Evolutionary conservation across 1,140 invertebrate species (phyloP), one percentile per base, ranked within the genome.

Genomic region (Ceratina japonica): DNA sequence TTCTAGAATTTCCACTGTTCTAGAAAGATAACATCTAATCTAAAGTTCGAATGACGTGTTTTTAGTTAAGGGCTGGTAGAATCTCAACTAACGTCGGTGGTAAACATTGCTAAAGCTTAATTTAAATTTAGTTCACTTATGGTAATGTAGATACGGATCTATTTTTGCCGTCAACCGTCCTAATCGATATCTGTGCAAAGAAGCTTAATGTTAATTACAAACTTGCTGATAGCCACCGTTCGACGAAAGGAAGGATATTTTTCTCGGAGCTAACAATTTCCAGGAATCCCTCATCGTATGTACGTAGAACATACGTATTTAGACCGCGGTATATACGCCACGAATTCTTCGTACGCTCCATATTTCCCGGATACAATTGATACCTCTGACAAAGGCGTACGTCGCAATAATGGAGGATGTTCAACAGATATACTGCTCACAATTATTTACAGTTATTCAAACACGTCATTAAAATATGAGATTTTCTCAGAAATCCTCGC

Each of bases 191-290:
- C 2, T 10, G 16, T 7, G 20, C 16, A 72, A 61, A 61, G 22
- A 27, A 24, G 59, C 20, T n/a, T 63, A 37, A 64, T 51, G 15
- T 74, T 74, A 54, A 52, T 64, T 54, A 74, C 13, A 12, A 64
- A 22, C 18, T 22, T 20, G 24, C 24, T 56, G 24, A 70, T 7
- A 52, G n/a, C 52, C 27, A 15, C 10, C 59, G 8, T 52, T 52
- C 12, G 5, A 27, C n/a, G 24, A 37, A 16, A 20, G 44, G 52
- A 0, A n/a, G 18, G 44, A 44, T 68, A 24, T 22, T n/a, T 13
- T 24, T 8, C 18, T 49, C 8, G 18, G 0, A 59, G 27, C 2
- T 24, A 71, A 2, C 27, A 54, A 44, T 62, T 16, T 22, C 20
- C 24, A 20, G 15, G 61, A 15, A 1, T 15, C 16, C 59, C 58